These are phyloP conservation scores for Brachypteracias leptosomus DNA, from an alignment of 2,113 vertebrate genomes.

Conservation along the genomic window DNA sequence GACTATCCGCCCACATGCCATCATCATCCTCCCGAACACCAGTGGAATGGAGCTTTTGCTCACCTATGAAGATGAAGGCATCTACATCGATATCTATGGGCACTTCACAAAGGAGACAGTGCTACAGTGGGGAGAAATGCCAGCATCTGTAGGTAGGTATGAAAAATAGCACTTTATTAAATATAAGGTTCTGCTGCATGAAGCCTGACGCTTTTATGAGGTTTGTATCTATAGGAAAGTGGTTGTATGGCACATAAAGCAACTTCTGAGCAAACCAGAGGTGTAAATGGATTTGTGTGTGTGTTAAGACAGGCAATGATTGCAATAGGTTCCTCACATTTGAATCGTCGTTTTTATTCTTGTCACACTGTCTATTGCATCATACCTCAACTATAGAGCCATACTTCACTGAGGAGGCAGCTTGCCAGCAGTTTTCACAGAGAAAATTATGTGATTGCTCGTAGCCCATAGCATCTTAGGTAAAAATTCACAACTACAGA, in stretches of 20 bases:
- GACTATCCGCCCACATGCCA: slow-evolving; percentile 88
- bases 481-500: neutral
- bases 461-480: neutral
- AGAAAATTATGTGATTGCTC: neutral
- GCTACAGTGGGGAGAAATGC: slow-evolving; percentile 95
- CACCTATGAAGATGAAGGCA: slow-evolving; percentile 92
- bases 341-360: neutral
- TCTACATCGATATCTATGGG: slow-evolving; percentile 92
- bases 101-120: slow-evolving; percentile 94
- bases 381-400: neutral
- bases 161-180: neutral
- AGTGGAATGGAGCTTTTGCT: slow-evolving; percentile 91
- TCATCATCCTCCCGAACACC: slow-evolving; percentile 93
- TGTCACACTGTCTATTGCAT: neutral
- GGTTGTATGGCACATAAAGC: neutral
- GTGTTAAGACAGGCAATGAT: neutral
- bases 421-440: neutral
- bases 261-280: neutral
- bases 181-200: neutral
- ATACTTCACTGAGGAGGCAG: neutral
- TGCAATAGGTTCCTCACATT: neutral
- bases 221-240: neutral
- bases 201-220: neutral
- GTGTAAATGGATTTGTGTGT: neutral
- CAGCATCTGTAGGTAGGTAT: slow-evolving; percentile 88